Base-by-base conservation (phyloP, 2,113 vertebrate species). In the Pantherophis guttatus region DNA sequence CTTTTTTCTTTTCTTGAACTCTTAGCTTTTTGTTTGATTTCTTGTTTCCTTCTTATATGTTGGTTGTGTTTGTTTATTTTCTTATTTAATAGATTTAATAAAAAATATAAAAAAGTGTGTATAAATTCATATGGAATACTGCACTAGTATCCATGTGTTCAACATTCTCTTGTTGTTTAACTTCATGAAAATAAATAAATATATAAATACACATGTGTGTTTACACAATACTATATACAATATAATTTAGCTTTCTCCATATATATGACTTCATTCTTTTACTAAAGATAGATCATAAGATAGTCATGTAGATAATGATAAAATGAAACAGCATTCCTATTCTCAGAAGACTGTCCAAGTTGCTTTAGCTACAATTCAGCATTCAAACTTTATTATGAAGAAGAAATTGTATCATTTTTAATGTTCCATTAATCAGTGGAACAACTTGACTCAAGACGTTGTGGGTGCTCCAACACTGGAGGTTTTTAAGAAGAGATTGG, bases 201-300 rank as follows among this genome's bases (percentile, higher is more conserved):
- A 75, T 75, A 75, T 75, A 75, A 13, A 70, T n/a, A 70, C 58
- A n/a, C 29, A 70, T 65, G 15, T 33, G 12, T 75, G 15, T 75
- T 75, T 75, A 39, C 70, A 75, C 70, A 75, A 75, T 17, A 75
- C 13, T 75, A 75, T 75, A n/a, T 15, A n/a, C 29, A 19, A 19
- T 33, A 75, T 75, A 75, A 75, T 33, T 33, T 75, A 33, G 5
- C 12, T 75, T 75, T 88, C 92, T 96, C 15, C 95, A 97, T 94
- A 86, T 1, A 93, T 21, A 88, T 89, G 94, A 48, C 90, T n/a
- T n/a, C 89, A 90, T 62, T 95, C 94, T 96, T 95, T 91, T 92
- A 97, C 90, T 87, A 58, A 96, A 95, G 94, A 86, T 70, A 95
- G 9, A 95, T 95, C 48, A 95, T 96, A 96, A 96, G 94, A 93